A percentile compares a stretch with the other conserved stretches of the same genome.
These are phyloP conservation scores for Rotaria magnacalcarata DNA, from an alignment of 2,888 invertebrate species.

Conservation along the genomic window DNA sequence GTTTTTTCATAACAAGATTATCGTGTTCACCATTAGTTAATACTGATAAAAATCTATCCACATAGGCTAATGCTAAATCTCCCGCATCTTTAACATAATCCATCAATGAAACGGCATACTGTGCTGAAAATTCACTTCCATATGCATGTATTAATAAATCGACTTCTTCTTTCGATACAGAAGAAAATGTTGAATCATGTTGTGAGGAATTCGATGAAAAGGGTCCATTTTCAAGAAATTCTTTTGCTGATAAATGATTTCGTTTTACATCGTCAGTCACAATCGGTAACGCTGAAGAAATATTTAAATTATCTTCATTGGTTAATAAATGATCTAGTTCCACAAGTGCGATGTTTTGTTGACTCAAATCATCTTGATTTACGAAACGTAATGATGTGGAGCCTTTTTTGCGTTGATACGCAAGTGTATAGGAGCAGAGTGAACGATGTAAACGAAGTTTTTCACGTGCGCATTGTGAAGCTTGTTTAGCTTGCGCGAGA, in stretches of 20 bases:
- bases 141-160: slow-evolving; percentile 84
- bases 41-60: slow-evolving; percentile 38
- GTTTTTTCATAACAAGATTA: not conserved
- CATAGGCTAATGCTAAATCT: slow-evolving; percentile 39
- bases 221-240: slow-evolving; percentile 84
- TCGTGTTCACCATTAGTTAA: slow-evolving; percentile 36
- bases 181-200: slow-evolving; percentile 92
- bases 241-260: not conserved
- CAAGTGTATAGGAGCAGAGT: not conserved
- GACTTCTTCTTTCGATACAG: slow-evolving; percentile 82
- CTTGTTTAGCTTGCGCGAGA: not conserved
- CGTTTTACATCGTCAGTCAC: slow-evolving; percentile 16
- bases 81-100: slow-evolving; percentile 45
- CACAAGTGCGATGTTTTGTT: slow-evolving; percentile 35
- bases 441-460: slow-evolving; percentile 31
- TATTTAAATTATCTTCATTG: not conserved
- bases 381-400: not conserved
- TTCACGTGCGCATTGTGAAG: not conserved
- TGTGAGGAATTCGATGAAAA: slow-evolving; percentile 92
- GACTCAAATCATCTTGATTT: slow-evolving; percentile 10
- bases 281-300: not conserved
- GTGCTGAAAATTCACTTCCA: slow-evolving; percentile 80
- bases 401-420: not conserved
- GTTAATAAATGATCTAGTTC: slow-evolving; percentile 11
- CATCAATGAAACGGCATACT: slow-evolving; percentile 72